Evolutionary conservation across 2,797 vertebrate species (phyloP), one percentile per base, ranked within the genome.

Genomic region (Sus cebifrons): DNA sequence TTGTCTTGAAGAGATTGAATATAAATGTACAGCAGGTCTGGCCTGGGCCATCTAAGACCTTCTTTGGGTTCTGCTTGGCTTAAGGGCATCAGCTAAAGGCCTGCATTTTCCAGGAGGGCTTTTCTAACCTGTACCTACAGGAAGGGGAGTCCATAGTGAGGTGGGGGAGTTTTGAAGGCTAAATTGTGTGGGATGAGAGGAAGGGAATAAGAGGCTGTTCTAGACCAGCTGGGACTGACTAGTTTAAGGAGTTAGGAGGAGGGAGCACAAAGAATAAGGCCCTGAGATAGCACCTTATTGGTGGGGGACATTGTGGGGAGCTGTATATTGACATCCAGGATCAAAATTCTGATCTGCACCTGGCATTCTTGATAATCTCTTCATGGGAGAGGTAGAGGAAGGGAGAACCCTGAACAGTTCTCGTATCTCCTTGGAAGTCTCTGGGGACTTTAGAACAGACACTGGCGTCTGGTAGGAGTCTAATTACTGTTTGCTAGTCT

Each of bases 401-500:
- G 27, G 68, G 21, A 92, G 70, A 68, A 89, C 36, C 10, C 56
- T 52, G 52, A 83, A 68, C 60, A 83, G 54, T 88, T 94, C 62
- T 40, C 67, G 67, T 52, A 85, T 52, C 84, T 87, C 67, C 71
- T 75, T 64, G 79, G 84, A 95, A 95, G 94, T 85, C 16, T 32
- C 25, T 68, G 67, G 68, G 68, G 75, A 97, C 67, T 92, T 60
- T 75, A 54, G 97, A 89, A 91, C 91, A 97, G 82, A 89, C 49
- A 36, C 32, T 96, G 86, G 89, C 77, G 93, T 86, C 91, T 92
- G 81, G 86, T 75, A 97, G 86, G 67, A 65, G 32, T 32, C 77
- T 97, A 95, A 96, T 97, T 97, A 96, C 87, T 96, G 32, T 95
- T 95, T 96, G 95, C 74, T 52, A 71, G 36, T 74, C 58, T 90